These are phyloP conservation scores for Apeltes quadracus DNA, from an alignment of 2,113 vertebrate species.

Conservation along the genomic window DNA sequence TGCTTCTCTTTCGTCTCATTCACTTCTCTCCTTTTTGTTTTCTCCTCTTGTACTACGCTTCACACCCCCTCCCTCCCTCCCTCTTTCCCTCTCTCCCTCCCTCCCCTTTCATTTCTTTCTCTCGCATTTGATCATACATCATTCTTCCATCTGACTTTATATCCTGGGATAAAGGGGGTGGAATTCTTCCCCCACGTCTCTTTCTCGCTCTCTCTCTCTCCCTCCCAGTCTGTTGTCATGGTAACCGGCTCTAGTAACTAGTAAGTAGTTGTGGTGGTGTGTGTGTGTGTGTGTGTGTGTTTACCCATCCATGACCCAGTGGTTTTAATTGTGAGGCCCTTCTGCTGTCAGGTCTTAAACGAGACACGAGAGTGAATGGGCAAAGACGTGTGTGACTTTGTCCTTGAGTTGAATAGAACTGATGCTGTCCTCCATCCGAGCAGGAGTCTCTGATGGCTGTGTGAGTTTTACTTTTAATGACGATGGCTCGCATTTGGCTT, in stretches of 20 bases:
- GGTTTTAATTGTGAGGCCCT: conserved; percentile 56
- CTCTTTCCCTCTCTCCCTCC: conserved; percentile 44
- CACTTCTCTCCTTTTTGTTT: conserved; percentile 48
- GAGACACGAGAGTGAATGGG: conserved; percentile 23
- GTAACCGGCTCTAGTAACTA: conserved; percentile 78
- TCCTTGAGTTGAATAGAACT: conserved; percentile 10
- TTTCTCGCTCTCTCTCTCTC: conserved; percentile 17
- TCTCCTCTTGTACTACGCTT: conserved; percentile 20
- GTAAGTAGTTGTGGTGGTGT: conserved; percentile 58
- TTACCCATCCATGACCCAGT: conserved; percentile 57
- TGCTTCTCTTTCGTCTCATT: conserved; percentile 17
- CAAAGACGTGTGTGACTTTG: conserved; percentile 2
- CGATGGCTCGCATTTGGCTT: not conserved
- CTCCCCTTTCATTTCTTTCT: conserved; percentile 31
- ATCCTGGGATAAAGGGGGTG: conserved; percentile 46
- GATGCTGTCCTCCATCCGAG: conserved; percentile 48
- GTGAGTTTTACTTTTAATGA: not conserved
- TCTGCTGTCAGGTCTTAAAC: conserved; percentile 44
- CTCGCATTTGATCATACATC: conserved; percentile 48
- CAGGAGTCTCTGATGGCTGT: not conserved
- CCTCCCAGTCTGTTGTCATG: conserved; percentile 81
- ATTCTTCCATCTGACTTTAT: conserved; percentile 58
- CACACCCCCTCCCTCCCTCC: conserved; percentile 41
- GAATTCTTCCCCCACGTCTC: conserved; percentile 11
- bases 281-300: conserved; percentile 28